These are phyloP conservation scores for Cladopsammia gracilis DNA, from an alignment of 64 coral and sea anemone genomes.

Conservation along the genomic window DNA sequence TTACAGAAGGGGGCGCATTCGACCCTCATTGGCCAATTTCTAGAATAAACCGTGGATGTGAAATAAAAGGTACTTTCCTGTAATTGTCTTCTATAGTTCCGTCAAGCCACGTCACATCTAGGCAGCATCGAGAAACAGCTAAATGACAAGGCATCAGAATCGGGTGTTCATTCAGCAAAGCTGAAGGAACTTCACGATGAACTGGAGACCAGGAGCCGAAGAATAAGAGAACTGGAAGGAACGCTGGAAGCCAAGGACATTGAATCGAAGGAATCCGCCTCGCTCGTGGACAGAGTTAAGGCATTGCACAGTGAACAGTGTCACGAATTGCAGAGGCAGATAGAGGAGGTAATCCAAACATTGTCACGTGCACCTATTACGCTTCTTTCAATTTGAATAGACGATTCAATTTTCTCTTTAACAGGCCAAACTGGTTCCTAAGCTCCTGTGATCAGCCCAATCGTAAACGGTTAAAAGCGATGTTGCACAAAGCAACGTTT, in stretches of 20 bases:
- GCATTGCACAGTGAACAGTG: slow-evolving; percentile 91
- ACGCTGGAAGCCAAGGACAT: slow-evolving; percentile 70
- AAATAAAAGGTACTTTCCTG: no score
- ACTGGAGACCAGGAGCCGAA: slow-evolving; percentile 52
- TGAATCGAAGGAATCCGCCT: slow-evolving; percentile 73
- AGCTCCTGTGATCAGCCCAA: no score
- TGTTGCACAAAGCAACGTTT: no score
- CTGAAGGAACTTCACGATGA: slow-evolving; percentile 86
- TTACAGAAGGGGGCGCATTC: no score
- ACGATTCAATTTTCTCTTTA: no score
- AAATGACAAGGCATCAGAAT: slow-evolving; percentile 78
- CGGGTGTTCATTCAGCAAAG: slow-evolving; percentile 67
- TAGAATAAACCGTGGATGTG: no score
- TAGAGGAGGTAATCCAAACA: slow-evolving; percentile 79
- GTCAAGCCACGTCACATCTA: slow-evolving; percentile 75
- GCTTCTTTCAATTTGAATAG: no score
- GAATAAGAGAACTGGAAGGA: slow-evolving; percentile 72
- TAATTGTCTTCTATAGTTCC: slow-evolving; percentile 63
- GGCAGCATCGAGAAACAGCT: slow-evolving; percentile 84
- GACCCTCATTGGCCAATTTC: no score
- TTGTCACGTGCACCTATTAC: no score
- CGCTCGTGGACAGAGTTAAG: slow-evolving; percentile 85
- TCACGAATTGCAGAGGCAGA: slow-evolving; percentile 85
- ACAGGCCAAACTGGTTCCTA: no score
- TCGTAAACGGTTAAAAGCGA: no score